Base-by-base conservation (phyloP, 1,140 invertebrate species). In the Glossosoma conforme region DNA sequence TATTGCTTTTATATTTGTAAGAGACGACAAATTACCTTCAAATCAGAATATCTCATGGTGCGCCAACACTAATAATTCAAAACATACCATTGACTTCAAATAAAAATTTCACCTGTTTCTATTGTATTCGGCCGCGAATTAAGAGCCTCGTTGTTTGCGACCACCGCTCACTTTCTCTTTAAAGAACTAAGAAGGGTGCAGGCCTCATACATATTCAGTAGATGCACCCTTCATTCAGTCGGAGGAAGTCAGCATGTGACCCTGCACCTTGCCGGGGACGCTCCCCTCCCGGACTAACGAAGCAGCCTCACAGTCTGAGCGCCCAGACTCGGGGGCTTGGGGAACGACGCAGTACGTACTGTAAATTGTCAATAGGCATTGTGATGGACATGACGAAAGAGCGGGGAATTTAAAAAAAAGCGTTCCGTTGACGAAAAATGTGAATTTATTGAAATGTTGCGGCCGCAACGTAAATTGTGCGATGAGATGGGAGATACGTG, bases 141-240 rank as follows among this genome's bases (percentile, higher is more conserved):
- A 36, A 43, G 19, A 19, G 13, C 13, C 3, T 33, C 19, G 35
- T 19, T 15, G 10, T 57, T 50, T 35, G 19, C 32, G 28, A 58
- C 24, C 56, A 51, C 47, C 56, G 33, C 32, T 44, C 41, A 58
- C 51, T 58, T 58, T 58, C 52, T 54, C 50, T 49, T 35, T 47
- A 58, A 58, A 58, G 56, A 58, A 53, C 36, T 48, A 51, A 41
- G 41, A 43, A 53, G 57, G 57, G 49, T 56, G 57, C 52, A 56
- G 52, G 52, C 65, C 62, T 74, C 65, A 72, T 72, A 70, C 71
- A 72, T 72, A 74, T 74, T 72, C 71, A 74, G 63, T 57, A 62
- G 62, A 66, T 72, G 70, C 71, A 72, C 67, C 69, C 69, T 63
- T 63, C 60, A 61, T 58, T 47, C 38, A 53, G 36, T 42, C 40